Evolutionary conservation across 1,140 invertebrate species (phyloP).

Genomic region (Caligus rogercresseyi): DNA sequence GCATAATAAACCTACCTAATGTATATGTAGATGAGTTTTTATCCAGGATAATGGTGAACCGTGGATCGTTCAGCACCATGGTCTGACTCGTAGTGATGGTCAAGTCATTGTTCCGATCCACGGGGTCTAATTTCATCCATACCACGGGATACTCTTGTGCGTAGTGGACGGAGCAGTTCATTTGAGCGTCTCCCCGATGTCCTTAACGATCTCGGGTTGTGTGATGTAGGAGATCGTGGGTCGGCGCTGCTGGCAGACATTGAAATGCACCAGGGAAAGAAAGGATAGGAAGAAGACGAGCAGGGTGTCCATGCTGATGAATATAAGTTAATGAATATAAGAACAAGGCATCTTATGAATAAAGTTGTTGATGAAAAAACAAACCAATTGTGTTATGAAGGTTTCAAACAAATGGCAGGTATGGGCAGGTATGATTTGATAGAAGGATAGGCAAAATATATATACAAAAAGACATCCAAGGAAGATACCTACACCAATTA

Average conservation of each 20-base stretch:
- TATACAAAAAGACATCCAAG: too few relatives aligned
- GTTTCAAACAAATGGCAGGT: too few relatives aligned
- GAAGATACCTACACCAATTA: too few relatives aligned
- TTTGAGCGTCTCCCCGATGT: conserved; percentile 17
- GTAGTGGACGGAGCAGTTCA: conserved; percentile 18
- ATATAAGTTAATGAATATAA: too few relatives aligned
- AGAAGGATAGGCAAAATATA: too few relatives aligned
- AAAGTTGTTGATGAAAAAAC: too few relatives aligned
- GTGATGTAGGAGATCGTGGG: conserved; percentile 19
- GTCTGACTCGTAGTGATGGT: conserved; percentile 57
- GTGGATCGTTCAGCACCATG: conserved; percentile 62
- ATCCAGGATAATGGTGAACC: conserved; percentile 66
- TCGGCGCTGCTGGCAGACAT: neutral
- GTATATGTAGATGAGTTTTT: conserved; percentile 54
- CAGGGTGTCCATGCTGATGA: too few relatives aligned
- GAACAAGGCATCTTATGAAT: too few relatives aligned
- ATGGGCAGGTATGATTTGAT: too few relatives aligned
- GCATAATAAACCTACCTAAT: conserved; percentile 34
- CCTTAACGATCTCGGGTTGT: conserved; percentile 19
- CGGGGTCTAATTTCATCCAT: conserved; percentile 51
- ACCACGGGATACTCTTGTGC: conserved; percentile 39
- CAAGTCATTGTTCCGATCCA: conserved; percentile 36
- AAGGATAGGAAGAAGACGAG: neutral
- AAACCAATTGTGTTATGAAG: too few relatives aligned
- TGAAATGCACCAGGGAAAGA: neutral